phyloP scores from a whole-genome alignment of 2,797 vertebrate species.

The Acanthurus lineatus region DNA sequence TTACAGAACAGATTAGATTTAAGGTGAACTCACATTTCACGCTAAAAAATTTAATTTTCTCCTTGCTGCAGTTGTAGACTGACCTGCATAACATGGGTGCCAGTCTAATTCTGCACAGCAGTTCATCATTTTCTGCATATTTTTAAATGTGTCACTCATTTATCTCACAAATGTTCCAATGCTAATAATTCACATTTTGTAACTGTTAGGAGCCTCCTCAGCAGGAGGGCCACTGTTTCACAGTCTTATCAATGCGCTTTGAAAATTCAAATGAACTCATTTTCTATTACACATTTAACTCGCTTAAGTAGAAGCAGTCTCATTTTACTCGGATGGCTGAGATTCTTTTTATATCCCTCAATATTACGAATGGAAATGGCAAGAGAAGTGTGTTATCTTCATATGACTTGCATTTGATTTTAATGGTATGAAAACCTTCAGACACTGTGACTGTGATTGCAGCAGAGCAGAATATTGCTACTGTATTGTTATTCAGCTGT shows the following conservation, averaged over 20 bases:
- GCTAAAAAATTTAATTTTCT: not conserved
- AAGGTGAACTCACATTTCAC: not conserved
- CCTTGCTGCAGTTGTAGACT: not conserved
- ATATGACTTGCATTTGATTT: conserved; percentile 33
- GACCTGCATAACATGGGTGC: not conserved
- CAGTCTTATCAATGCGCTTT: conserved; percentile 53
- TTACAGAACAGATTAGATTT: not conserved
- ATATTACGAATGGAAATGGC: conserved; percentile 39
- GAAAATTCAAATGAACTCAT: conserved; percentile 56
- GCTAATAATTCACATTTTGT: conserved; percentile 32
- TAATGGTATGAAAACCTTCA: conserved; percentile 6
- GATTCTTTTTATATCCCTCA: conserved; percentile 42
- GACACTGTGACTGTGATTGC: conserved; percentile 10
- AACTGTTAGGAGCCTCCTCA: conserved; percentile 31
- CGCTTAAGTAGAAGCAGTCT: conserved; percentile 27
- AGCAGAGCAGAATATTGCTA: conserved; percentile 31
- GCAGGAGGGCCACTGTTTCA: conserved; percentile 33
- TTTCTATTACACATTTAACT: conserved; percentile 45
- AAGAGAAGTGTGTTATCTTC: conserved; percentile 28
- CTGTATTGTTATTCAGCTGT: conserved; percentile 61
- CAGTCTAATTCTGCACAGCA: not conserved
- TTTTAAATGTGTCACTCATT: conserved; percentile 25
- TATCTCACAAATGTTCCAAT: conserved; percentile 33
- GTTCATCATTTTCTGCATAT: not conserved
- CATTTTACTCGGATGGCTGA: conserved; percentile 16